These are phyloP conservation scores for Hyposmocoma kahamanoa DNA, from an alignment of 1,140 invertebrate species.

Conservation along the genomic window DNA sequence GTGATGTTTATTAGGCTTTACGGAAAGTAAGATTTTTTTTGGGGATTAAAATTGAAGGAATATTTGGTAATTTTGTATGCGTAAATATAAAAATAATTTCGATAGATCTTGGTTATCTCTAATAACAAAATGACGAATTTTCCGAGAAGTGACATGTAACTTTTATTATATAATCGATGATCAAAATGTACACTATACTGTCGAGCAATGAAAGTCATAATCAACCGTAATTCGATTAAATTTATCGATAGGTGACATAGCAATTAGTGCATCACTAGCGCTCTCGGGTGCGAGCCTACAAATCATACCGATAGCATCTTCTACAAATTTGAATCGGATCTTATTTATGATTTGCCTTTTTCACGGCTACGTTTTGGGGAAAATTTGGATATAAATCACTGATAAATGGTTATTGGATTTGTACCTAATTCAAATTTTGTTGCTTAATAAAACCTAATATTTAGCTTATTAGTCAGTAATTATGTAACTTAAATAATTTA, in stretches of 20 bases:
- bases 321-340: conserved; percentile 75
- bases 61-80: too few relatives aligned
- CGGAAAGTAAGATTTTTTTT: too few relatives aligned
- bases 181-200: too few relatives aligned
- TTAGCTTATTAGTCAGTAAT: too few relatives aligned
- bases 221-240: too few relatives aligned
- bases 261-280: conserved; percentile 69
- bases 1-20: too few relatives aligned
- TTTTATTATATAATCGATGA: too few relatives aligned
- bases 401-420: conserved; percentile 59
- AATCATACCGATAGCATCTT: conserved; percentile 74
- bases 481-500: too few relatives aligned
- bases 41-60: too few relatives aligned
- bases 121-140: neutral
- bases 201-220: too few relatives aligned
- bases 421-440: conserved; percentile 22
- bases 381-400: conserved; percentile 67
- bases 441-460: too few relatives aligned
- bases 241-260: conserved; percentile 55
- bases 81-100: too few relatives aligned
- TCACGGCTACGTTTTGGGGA: conserved; percentile 69
- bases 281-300: conserved; percentile 69
- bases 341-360: conserved; percentile 74
- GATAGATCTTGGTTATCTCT: neutral
- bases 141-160: neutral